These are phyloP conservation scores for Sinonovacula constricta DNA, from an alignment of 1,140 invertebrate species.

Conservation along the genomic window DNA sequence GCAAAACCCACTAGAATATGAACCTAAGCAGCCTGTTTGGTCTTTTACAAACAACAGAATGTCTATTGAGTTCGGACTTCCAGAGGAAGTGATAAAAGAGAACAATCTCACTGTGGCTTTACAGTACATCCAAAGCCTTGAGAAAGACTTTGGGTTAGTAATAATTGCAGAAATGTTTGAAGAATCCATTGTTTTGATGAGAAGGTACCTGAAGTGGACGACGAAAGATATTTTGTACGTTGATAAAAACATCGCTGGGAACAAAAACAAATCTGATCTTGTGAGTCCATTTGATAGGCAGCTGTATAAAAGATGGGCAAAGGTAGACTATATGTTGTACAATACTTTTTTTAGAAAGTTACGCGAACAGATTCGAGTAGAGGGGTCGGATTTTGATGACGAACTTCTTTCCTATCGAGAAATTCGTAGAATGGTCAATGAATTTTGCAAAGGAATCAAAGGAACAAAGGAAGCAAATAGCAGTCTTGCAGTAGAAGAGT, in stretches of 20 bases:
- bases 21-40: conserved; percentile 9
- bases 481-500: no score
- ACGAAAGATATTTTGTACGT: conserved; percentile 76
- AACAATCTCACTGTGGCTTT: conserved; percentile 26
- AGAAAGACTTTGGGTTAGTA: conserved; percentile 78
- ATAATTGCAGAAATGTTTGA: conserved; percentile 81
- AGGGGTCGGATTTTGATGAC: conserved; percentile 52
- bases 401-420: conserved; percentile 44
- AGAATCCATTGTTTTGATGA: conserved; percentile 80
- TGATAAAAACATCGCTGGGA: conserved; percentile 32
- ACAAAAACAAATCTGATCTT: conserved; percentile 12
- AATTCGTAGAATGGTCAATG: not conserved
- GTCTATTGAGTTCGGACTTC: conserved; percentile 57
- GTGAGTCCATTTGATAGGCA: conserved; percentile 22
- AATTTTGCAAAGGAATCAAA: no score
- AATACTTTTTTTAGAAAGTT: conserved; percentile 54
- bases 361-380: conserved; percentile 45
- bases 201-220: conserved; percentile 79
- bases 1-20: conserved; percentile 40
- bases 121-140: conserved; percentile 44
- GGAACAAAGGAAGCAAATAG: no score
- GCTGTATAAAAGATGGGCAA: conserved; percentile 39
- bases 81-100: conserved; percentile 37
- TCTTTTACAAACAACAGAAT: conserved; percentile 60
- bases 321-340: conserved; percentile 60